A percentile compares a stretch with the other conserved stretches of the same genome.
phyloP scores from a whole-genome alignment of 2,113 vertebrate species.

The Python bivittatus region DNA sequence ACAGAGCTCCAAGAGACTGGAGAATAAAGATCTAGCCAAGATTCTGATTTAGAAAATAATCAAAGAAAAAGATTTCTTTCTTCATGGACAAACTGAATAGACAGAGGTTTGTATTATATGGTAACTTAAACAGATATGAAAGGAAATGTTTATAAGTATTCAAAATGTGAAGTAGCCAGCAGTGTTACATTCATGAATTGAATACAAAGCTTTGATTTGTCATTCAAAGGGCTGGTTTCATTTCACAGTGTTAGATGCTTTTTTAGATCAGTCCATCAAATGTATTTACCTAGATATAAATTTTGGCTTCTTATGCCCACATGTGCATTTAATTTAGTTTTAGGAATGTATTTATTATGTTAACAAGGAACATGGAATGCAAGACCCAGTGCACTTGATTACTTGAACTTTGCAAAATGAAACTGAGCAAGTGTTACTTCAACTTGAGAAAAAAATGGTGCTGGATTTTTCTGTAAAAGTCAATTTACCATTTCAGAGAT shows the following conservation, averaged over 20 bases:
- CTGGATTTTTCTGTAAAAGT: conserved; percentile 3
- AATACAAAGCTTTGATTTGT: conserved; percentile 30
- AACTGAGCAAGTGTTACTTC: conserved; percentile 43
- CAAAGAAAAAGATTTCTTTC: conserved; percentile 32
- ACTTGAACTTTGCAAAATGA: conserved; percentile 59
- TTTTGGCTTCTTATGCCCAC: conserved; percentile 48
- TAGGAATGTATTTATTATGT: conserved; percentile 68
- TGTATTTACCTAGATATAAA: conserved; percentile 57
- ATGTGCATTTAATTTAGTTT: conserved; percentile 63
- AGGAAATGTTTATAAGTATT: conserved; percentile 60
- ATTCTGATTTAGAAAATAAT: conserved; percentile 26
- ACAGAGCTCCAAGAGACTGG: not conserved
- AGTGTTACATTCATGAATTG: conserved; percentile 38
- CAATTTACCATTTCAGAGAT: not conserved
- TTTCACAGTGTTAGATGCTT: conserved; percentile 47
- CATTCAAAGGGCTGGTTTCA: conserved; percentile 55
- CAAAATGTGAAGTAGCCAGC: conserved; percentile 57
- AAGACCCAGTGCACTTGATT: conserved; percentile 64
- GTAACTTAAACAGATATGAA: conserved; percentile 37
- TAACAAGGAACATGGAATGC: conserved; percentile 59
- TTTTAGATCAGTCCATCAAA: conserved; percentile 63
- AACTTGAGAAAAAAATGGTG: conserved; percentile 25
- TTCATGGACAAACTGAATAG: conserved; percentile 49
- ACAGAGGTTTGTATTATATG: conserved; percentile 45
- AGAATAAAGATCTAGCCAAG: conserved; percentile 14